Evolutionary conservation across 2,888 invertebrate genomes (phyloP).

Genomic region (Erynnis tages): DNA sequence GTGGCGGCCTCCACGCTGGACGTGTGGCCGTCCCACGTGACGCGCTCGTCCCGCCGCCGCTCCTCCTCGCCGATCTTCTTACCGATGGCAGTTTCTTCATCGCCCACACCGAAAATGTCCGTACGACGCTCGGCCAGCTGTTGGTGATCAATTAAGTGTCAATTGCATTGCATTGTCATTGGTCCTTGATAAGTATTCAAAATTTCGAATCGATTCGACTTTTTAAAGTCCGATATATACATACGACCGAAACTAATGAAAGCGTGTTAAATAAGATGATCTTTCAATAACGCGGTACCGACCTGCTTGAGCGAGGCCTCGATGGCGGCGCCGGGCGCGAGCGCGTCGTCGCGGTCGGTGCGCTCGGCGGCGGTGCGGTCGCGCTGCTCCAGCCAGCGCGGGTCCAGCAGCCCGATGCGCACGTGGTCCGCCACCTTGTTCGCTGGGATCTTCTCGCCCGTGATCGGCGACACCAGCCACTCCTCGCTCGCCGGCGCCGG

Average conservation of each 20-base stretch:
- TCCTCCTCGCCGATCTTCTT: slow-evolving; percentile 98
- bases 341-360: slow-evolving; percentile 87
- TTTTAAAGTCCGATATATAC: too few relatives aligned
- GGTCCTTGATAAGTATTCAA: too few relatives aligned
- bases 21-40: slow-evolving; percentile 99
- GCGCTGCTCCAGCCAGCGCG: slow-evolving; percentile 98
- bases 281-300: background rate
- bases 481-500: slow-evolving; percentile 86
- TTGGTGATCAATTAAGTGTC: too few relatives aligned
- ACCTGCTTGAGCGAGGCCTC: slow-evolving; percentile 95
- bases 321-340: slow-evolving; percentile 90
- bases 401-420: slow-evolving; percentile 97
- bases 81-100: slow-evolving; percentile 99
- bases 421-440: slow-evolving; percentile 99
- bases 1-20: slow-evolving; percentile 98
- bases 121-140: slow-evolving; percentile 98
- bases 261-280: too few relatives aligned
- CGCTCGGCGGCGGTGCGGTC: slow-evolving; percentile 97
- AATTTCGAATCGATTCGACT: too few relatives aligned
- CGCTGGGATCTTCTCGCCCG: slow-evolving; percentile 98
- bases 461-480: slow-evolving; percentile 98
- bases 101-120: slow-evolving; percentile 99
- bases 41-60: slow-evolving; percentile 92
- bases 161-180: too few relatives aligned
- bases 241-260: too few relatives aligned